phyloP scores from a whole-genome alignment of 2,113 vertebrate genomes.

The Maccullochella peelii region DNA sequence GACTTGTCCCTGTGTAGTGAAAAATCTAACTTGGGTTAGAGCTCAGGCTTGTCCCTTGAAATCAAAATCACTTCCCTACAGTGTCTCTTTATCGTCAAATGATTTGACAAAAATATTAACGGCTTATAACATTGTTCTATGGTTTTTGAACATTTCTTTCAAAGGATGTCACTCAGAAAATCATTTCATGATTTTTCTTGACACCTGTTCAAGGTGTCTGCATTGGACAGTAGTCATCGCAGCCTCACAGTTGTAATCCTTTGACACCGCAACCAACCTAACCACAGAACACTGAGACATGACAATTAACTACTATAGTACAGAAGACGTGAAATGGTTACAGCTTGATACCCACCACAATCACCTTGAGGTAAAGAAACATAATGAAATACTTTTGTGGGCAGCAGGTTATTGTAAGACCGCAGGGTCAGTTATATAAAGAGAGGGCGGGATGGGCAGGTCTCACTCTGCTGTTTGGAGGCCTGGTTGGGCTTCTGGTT shows the following conservation, averaged over 20 bases:
- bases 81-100: slow-evolving; percentile 38
- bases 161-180: slow-evolving; percentile 15
- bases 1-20: slow-evolving; percentile 51
- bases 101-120: slow-evolving; percentile 40
- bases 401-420: slow-evolving; percentile 6
- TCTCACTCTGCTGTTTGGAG: slow-evolving; percentile 77
- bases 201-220: neutral
- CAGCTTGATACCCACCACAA: neutral
- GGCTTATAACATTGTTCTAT: neutral
- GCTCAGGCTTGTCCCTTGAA: slow-evolving; percentile 46
- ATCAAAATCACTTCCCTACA: slow-evolving; percentile 16
- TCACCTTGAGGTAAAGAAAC: slow-evolving; percentile 37
- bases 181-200: slow-evolving; percentile 1
- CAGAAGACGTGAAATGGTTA: slow-evolving; percentile 14
- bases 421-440: neutral
- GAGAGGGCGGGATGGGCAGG: neutral
- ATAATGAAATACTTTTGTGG: slow-evolving; percentile 16
- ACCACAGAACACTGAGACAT: neutral
- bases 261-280: neutral
- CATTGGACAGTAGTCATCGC: neutral
- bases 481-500: slow-evolving; percentile 53
- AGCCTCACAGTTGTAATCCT: neutral
- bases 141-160: slow-evolving; percentile 12
- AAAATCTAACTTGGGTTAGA: slow-evolving; percentile 52
- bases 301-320: neutral